Evolutionary conservation across 2,888 invertebrate species (phyloP), one percentile per base, ranked within the genome.

Genomic region (Cepaea hortensis): DNA sequence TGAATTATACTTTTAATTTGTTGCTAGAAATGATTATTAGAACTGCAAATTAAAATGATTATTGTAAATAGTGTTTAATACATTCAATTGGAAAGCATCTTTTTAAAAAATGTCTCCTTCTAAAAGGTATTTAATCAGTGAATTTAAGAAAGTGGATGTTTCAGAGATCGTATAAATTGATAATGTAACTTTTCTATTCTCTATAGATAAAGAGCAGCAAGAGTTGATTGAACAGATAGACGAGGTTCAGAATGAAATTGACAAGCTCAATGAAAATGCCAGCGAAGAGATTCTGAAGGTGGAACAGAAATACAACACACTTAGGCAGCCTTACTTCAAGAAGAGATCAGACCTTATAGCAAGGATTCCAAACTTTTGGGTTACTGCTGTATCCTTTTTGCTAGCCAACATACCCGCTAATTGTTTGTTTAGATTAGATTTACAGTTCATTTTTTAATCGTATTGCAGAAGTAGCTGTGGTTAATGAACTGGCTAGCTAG

Each of bases 301-400:
- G 46, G 95, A 95, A 93, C 94, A 94, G 91, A 94, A 94, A 90
- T 95, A 94, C 91, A 95, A 94, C 92, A 94, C 94, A 91, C 90
- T 94, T 85, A 91, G 94, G 88, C 94, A 94, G 90, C 95, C 95
- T 77, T 93, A 92, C 89, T 95, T 94, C 91, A 92, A 93, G 88
- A 94, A 93, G 88, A 91, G 95, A 87, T 93, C 94, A 75, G 94
- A 94, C 87, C 91, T 95, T 85, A 95, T 95, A 83, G 93, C 92
- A 55, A 94, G 94, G 90, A 94, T 95, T 70, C 94, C 94, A 75
- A 94, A 94, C 90, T 95, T 95, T 90, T 95, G 95, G 95, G 93
- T 94, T 70, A 94, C 94, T 87, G 94, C 94, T 89, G 93, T 93
- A 93, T 93, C 93, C 93, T 93, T 93, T 90, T 68, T 48, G 46